Percentiles rank a stretch among this genome's conserved stretches.
Conservation (phyloP, 1,140 invertebrate genomes). For the Cataglyphis hispanica region DNA sequence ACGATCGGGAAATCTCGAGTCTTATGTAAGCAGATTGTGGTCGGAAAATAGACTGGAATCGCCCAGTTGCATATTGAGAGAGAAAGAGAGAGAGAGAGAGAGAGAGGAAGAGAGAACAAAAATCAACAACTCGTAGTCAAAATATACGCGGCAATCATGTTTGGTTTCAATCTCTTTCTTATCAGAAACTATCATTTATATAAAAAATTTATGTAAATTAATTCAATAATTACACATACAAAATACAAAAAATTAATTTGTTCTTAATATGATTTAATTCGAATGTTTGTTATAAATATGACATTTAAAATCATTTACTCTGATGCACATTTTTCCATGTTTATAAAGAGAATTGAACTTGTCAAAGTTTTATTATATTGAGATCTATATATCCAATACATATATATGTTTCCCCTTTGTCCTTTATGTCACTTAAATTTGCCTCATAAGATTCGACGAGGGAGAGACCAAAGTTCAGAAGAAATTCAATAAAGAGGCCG, state of each 20-base stretch:
- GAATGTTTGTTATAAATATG: neutral
- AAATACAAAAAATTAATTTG: neutral
- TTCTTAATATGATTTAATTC: neutral
- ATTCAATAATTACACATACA: neutral
- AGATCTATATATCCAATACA: neutral
- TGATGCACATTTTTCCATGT: neutral
- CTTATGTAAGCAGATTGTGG: slow-evolving; percentile 37
- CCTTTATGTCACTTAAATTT: neutral
- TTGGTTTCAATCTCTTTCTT: too few species aligned
- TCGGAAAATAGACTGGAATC: slow-evolving; percentile 39
- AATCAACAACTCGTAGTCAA: neutral
- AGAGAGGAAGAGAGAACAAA: neutral
- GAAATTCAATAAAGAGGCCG: slow-evolving; percentile 32
- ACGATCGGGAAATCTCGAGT: slow-evolving; percentile 13
- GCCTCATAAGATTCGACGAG: neutral
- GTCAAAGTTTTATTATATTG: neutral
- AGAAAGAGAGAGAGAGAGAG: neutral
- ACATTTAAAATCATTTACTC: neutral
- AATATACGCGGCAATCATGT: neutral
- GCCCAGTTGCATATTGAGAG: neutral
- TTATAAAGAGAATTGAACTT: neutral
- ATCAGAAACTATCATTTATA: too few species aligned
- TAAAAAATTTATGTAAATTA: neutral
- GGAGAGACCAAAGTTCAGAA: slow-evolving; percentile 17
- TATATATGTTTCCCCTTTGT: neutral